Evolutionary conservation across 2,888 invertebrate genomes (phyloP), one percentile per base, ranked within the genome.

Genomic region (Eilema caniola): DNA sequence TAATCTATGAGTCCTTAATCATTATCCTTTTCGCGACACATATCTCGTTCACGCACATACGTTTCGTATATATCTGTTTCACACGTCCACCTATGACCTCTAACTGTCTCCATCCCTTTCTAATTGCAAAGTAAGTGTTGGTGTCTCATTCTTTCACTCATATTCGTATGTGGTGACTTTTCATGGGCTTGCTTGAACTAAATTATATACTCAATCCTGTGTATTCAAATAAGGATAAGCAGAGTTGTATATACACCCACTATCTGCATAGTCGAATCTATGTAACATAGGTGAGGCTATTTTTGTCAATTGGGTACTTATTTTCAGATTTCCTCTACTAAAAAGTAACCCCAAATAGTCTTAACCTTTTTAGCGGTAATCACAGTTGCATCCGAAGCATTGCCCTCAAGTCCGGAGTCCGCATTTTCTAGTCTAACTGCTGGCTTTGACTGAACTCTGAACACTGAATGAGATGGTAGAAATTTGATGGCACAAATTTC

Each of bases 1-100:
- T 86, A 87, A 28, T 91, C 91, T 90, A 78, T 90, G 86, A 73
- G 84, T 86, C 87, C 84, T 82, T 86, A 85, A 83, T 81, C 83
- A 86, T 86, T 81, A 83, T 83, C 84, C 85, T 86, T 88, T 89
- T 90, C 81, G 87, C 86, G 71, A 72, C 70, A 74, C 68, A 72
- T 74, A 72, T 86, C 86, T 79, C 85, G 67, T 75, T 83, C 81
- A 53, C 77, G 33, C 77, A 1, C 53, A 20, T 10, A 7, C 5
- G 7, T 57, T 57, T 25, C n/a, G 23, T 56, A 11, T 70, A 67
- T 69, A 10, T 66, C 77, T 62, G 69, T 81, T 80, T 75, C 85
- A 70, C 76, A 72, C 76, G 70, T 83, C 84, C 85, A 85, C 85
- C 85, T 85, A 76, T 88, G 88, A 89, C 88, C 89, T 87, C 79